Conservation (phyloP, 2,113 vertebrate species). For the Bolborhynchus lineola region DNA sequence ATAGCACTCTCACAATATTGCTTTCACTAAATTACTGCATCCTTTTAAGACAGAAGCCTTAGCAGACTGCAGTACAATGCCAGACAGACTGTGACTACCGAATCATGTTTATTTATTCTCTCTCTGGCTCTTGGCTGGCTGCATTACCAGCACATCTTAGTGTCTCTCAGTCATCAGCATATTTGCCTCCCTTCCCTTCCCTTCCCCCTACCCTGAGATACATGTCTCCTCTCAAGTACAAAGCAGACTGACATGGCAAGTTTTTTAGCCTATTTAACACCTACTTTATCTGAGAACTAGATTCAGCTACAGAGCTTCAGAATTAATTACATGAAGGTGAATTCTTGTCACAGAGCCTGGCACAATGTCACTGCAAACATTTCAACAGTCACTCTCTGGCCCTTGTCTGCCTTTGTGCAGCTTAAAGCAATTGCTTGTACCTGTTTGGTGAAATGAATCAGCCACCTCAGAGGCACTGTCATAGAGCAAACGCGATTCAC, state of each 20-base stretch:
- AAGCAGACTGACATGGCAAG: slow-evolving; percentile 15
- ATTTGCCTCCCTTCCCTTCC: slow-evolving; percentile 2
- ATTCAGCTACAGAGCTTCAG: slow-evolving; percentile 8
- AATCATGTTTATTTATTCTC: slow-evolving; percentile 64
- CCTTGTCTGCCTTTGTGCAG: background rate
- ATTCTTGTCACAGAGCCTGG: background rate
- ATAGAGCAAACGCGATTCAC: background rate
- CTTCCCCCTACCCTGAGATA: background rate
- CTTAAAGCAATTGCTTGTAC: background rate
- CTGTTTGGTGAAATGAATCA: background rate
- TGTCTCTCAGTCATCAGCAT: slow-evolving; percentile 50
- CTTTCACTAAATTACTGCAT: slow-evolving; percentile 25
- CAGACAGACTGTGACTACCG: slow-evolving; percentile 53
- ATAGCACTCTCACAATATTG: slow-evolving; percentile 5
- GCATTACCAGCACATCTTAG: slow-evolving; percentile 35
- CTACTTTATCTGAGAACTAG: background rate
- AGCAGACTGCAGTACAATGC: slow-evolving; percentile 2
- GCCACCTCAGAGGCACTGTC: background rate
- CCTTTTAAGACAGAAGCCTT: slow-evolving; percentile 21
- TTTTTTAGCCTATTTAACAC: slow-evolving; percentile 52
- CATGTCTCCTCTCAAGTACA: slow-evolving; percentile 44
- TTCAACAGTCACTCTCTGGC: background rate
- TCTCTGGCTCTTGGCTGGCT: slow-evolving; percentile 55
- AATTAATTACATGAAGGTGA: slow-evolving; percentile 37
- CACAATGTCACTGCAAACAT: background rate